Evolutionary conservation across 2,888 invertebrate genomes (phyloP).

Genomic region (Lottia scabra): DNA sequence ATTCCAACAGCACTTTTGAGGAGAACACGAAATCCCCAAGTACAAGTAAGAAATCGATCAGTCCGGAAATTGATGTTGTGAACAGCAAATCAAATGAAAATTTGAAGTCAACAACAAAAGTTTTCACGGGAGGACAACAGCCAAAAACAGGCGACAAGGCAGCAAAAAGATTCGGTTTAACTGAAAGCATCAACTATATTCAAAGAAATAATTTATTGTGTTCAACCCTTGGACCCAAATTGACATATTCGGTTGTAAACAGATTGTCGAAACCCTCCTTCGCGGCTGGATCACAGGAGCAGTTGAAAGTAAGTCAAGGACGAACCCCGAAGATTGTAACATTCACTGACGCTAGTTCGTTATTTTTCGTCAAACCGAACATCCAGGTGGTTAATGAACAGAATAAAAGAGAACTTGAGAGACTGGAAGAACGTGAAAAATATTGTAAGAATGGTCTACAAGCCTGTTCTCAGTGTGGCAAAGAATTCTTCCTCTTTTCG

Average conservation of each 20-base stretch:
- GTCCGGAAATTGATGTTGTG: background rate
- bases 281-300: background rate
- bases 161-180: background rate
- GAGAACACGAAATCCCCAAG: background rate
- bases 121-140: background rate
- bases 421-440: slow-evolving; percentile 1
- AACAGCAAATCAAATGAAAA: background rate
- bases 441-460: slow-evolving; percentile 22
- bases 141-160: background rate
- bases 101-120: background rate
- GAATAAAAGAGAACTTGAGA: background rate
- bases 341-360: background rate
- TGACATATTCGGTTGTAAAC: background rate
- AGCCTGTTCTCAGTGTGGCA: slow-evolving; percentile 50
- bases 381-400: background rate
- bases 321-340: background rate
- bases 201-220: background rate
- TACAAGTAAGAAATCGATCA: background rate
- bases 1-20: background rate
- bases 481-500: slow-evolving; percentile 43
- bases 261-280: too few species aligned
- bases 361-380: background rate
- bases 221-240: background rate
- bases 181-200: background rate
- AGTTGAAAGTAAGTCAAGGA: background rate